Evolutionary conservation across 2,888 invertebrate species (phyloP).

Genomic region (Parthenolecanium corni): DNA sequence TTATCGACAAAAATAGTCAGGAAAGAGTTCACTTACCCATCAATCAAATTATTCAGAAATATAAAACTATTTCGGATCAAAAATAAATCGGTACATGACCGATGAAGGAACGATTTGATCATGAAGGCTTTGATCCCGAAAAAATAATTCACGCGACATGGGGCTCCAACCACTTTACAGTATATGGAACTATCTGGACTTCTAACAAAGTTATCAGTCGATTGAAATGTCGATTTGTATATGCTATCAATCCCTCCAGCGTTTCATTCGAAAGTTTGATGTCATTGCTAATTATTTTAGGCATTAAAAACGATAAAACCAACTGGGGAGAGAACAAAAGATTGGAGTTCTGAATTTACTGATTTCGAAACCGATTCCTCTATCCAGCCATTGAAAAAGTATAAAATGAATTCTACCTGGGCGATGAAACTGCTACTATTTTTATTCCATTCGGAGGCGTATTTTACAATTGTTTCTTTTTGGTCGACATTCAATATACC

Average conservation of each 20-base stretch:
- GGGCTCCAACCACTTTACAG: slow-evolving; percentile 63
- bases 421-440: slow-evolving; percentile 74
- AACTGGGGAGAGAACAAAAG: slow-evolving; percentile 43
- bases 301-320: slow-evolving; percentile 61
- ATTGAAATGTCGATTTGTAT: slow-evolving; percentile 73
- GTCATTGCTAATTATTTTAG: slow-evolving; percentile 52
- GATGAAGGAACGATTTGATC: no score
- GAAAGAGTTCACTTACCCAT: no score
- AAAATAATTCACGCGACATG: background rate
- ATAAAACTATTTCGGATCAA: no score
- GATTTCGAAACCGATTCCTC: no score
- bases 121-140: background rate
- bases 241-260: slow-evolving; percentile 69
- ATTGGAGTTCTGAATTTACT: background rate
- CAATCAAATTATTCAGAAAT: no score
- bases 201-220: slow-evolving; percentile 63
- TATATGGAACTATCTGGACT: slow-evolving; percentile 69
- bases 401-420: slow-evolving; percentile 37
- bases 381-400: no score
- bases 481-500: slow-evolving; percentile 58
- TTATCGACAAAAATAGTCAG: no score
- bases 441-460: slow-evolving; percentile 76
- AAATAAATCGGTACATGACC: no score
- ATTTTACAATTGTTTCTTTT: slow-evolving; percentile 63
- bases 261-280: slow-evolving; percentile 52